Percentiles rank a stretch among this genome's conserved stretches.
Evolutionary conservation across 2,797 vertebrate species (phyloP).

Genomic region (Gouania willdenowi): DNA sequence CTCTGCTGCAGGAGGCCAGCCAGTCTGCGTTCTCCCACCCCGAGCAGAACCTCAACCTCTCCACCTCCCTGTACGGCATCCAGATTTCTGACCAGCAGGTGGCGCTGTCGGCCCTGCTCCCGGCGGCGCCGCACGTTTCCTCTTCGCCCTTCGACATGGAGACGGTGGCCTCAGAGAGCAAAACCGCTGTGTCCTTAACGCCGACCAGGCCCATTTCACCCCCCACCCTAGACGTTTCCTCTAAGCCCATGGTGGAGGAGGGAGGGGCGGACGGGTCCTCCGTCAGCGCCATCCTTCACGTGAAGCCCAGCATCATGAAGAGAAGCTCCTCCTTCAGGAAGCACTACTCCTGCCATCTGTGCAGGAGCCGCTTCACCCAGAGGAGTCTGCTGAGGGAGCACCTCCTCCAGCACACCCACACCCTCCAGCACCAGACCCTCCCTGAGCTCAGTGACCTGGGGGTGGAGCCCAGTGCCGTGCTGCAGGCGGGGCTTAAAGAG

Average conservation of each 20-base stretch:
- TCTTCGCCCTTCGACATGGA: conserved; percentile 81
- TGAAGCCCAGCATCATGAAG: conserved; percentile 98
- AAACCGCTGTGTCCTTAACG: no score
- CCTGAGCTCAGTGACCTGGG: conserved; percentile 76
- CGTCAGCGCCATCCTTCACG: conserved; percentile 86
- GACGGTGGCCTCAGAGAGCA: conserved; percentile 71
- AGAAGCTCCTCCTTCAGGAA: conserved; percentile 90
- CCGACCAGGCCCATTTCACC: no score
- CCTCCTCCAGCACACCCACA: conserved; percentile 88
- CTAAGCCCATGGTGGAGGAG: conserved; percentile 76
- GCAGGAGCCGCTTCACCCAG: conserved; percentile 88
- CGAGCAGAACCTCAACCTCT: conserved; percentile 88
- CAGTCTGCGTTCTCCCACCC: conserved; percentile 87
- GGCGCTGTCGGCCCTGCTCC: conserved; percentile 75
- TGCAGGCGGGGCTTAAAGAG: conserved; percentile 48
- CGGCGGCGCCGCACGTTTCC: conserved; percentile 70
- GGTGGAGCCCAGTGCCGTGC: conserved; percentile 74
- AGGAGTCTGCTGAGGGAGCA: conserved; percentile 91
- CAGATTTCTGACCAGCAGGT: conserved; percentile 95
- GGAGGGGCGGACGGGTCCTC: conserved; percentile 77
- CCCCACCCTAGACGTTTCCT: conserved; percentile 79
- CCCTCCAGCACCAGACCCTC: conserved; percentile 68
- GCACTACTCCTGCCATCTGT: conserved; percentile 95
- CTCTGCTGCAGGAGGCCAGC: conserved; percentile 94
- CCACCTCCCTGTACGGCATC: conserved; percentile 95